Evolutionary conservation across 1,140 invertebrate species (phyloP).

Genomic region (Panagrolaimus sp.): DNA sequence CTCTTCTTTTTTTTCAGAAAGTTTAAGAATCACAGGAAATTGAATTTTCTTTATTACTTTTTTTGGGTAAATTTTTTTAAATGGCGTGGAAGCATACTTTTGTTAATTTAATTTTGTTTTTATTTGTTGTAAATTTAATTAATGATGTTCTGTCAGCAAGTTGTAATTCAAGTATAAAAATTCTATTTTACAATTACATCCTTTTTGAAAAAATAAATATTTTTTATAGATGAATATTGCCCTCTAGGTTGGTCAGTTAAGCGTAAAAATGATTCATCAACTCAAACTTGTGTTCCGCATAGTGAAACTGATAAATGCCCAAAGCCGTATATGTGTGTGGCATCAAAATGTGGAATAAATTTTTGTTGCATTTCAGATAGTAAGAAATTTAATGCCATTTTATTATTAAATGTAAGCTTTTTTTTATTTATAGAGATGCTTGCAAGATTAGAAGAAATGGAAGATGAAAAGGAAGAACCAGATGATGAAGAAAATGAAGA

Average conservation of each 20-base stretch:
- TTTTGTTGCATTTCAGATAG: conserved; percentile 38
- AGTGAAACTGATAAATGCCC: conserved; percentile 25
- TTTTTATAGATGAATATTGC: conserved; percentile 38
- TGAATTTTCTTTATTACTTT: no score
- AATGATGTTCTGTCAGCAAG: no score
- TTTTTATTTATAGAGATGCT: conserved; percentile 4
- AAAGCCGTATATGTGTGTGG: conserved; percentile 36
- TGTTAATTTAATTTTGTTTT: no score
- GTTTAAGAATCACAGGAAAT: no score
- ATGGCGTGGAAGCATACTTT: no score
- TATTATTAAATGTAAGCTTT: conserved; percentile 7
- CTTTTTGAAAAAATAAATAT: not conserved
- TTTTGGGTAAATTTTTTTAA: no score
- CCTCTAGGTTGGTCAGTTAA: conserved; percentile 34
- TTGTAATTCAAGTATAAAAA: no score
- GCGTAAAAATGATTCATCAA: conserved; percentile 28
- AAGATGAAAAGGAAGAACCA: conserved; percentile 5
- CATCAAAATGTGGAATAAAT: conserved; percentile 39
- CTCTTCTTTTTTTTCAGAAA: no score
- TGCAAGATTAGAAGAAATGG: conserved; percentile 11
- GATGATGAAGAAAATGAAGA: conserved; percentile 10
- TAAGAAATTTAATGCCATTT: conserved; percentile 1
- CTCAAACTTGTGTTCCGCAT: conserved; percentile 31
- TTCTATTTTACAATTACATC: not conserved
- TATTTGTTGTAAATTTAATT: no score